Conservation (phyloP, 2,797 vertebrate genomes). For the Myotis findleyi region DNA sequence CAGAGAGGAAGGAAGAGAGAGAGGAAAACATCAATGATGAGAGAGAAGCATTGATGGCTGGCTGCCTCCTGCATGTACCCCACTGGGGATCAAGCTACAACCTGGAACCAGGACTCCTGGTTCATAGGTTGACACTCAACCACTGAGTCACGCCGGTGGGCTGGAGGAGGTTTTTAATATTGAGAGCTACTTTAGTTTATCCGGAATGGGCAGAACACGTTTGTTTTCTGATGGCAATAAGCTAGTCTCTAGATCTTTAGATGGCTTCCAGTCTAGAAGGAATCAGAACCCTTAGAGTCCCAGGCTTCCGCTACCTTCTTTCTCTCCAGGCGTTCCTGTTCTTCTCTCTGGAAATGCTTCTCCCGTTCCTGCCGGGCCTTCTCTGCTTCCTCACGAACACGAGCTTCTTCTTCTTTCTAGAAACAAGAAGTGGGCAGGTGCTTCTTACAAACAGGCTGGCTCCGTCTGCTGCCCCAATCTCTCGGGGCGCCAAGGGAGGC, state of each 20-base stretch:
- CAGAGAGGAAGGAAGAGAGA: no score
- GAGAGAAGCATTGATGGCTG: no score
- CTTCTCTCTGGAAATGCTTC: conserved; percentile 96
- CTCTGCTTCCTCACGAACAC: conserved; percentile 92
- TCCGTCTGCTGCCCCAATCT: background rate
- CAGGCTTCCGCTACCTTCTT: conserved; percentile 91
- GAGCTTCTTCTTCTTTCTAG: conserved; percentile 95
- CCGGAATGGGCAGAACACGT: background rate
- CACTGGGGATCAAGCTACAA: no score
- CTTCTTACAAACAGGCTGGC: background rate
- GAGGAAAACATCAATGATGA: no score
- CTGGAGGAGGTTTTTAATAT: background rate
- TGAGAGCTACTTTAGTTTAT: background rate
- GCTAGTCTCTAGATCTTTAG: background rate
- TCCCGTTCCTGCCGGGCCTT: conserved; percentile 93
- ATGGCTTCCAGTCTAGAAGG: background rate
- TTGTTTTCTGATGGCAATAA: background rate
- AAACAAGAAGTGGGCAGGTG: background rate
- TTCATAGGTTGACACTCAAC: no score
- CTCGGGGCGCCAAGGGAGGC: background rate
- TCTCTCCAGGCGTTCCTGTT: conserved; percentile 96
- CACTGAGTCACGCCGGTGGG: no score
- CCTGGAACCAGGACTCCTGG: no score
- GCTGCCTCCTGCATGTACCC: no score
- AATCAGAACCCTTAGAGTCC: rapidly evolving